Evolutionary conservation across 1,140 invertebrate species (phyloP), one percentile per base, ranked within the genome.

Genomic region (Laodelphax striatellus): DNA sequence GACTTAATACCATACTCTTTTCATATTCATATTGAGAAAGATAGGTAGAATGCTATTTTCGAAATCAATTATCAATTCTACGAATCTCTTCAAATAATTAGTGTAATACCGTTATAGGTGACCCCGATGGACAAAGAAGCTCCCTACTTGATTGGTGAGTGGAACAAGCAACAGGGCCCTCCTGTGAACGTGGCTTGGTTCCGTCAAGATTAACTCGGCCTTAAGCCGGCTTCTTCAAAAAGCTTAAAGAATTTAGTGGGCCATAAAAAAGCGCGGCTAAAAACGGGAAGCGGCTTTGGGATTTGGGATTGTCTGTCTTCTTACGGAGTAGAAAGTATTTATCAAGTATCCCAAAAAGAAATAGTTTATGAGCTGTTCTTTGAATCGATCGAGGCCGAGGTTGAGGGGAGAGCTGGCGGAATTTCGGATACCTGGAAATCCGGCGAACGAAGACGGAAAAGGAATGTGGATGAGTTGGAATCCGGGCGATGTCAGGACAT

Each of bases 401-500:
- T 6, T 28, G 24, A 28, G 24, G 24, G 24, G 34, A n/a, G 44
- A 41, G 34, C 6, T 24, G 34, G 34, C 41, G 59, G 59, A 60
- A 60, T 60, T 60, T 60, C 46, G 59, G 41, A 60, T 60, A 60
- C 59, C 59, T 60, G 59, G 59, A 60, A 60, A 60, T 60, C 59
- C 52, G 52, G 59, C 34, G 52, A 53, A 44, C 38, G 52, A 60
- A 60, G 46, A 60, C 38, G 14, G 28, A 17, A 34, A 19, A 17
- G 59, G 53, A 55, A 55, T 55, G 59, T 52, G 59, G 41, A 60
- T 60, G 57, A n/a, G 52, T 53, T 43, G 59, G 52, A 31, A 24
- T 41, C 11, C 44, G 42, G 57, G 44, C 21, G 46, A 50, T 50
- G 46, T 50, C 16, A 44, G 34, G 57, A 55, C 59, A 60, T 60